Evolutionary conservation across 2,888 invertebrate genomes (phyloP), one percentile per base, ranked within the genome.

Genomic region (Caenorhabditis virilis): DNA sequence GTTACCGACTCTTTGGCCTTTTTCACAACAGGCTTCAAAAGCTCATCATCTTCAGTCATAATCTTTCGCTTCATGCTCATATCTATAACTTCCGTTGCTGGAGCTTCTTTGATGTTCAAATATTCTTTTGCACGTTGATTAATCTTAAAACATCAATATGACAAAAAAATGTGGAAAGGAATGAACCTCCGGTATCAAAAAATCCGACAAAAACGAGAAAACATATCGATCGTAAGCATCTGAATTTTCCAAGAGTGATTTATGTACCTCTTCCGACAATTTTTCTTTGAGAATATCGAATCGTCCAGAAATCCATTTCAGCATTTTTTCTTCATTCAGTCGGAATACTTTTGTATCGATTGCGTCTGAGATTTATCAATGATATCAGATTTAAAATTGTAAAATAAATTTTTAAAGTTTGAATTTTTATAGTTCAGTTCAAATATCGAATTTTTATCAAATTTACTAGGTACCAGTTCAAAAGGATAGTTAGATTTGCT

Each of bases 271-370:
- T 0, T 15, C 38, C 15, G 63, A 48, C 27, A 76, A 41, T 22
- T 64, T 54, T 6, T 43, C 35, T 49, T 72, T 74, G 23, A 78
- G 38, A 13, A 45, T 18, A 3, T 64, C 54, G 46, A 74, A 75
- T 23, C 70, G 61, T n/a, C 39, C 55, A 2, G 38, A n/a, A 15
- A 79, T 60, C 79, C 79, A 79, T 22, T 53, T 59, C 22, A 74
- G 20, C 36, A 70, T 50, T 47, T 71, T 72, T 30, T 72, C 57
- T 41, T 76, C 62, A 36, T 71, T 76, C 33, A 67, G 54, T 2
- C 76, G 74, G 45, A 58, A 73, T 27, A 75, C 54, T 16, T 59
- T 38, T 38, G 66, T 67, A 22, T 76, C 74, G 30, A 70, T 56
- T 7, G 69, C 51, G 6, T 76, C 78, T 76, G 49, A 39, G 68